phyloP scores from a whole-genome alignment of 1,140 invertebrate genomes.

The Manduca sexta region DNA sequence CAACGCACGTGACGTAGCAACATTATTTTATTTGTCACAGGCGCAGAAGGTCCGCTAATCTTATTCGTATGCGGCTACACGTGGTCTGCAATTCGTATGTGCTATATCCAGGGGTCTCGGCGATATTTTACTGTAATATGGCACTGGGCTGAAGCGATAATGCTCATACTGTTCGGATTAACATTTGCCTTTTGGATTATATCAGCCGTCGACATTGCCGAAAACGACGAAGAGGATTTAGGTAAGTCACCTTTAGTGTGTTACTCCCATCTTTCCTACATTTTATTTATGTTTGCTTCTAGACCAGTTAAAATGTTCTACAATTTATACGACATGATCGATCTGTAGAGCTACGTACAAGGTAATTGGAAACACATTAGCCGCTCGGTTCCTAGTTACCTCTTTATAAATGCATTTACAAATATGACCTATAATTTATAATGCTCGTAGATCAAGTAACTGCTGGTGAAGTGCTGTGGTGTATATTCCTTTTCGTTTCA shows the following conservation, averaged over 20 bases:
- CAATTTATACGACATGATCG: background rate
- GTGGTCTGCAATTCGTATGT: slow-evolving; percentile 69
- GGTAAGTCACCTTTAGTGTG: background rate
- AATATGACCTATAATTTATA: too few relatives aligned
- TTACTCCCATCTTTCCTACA: too few relatives aligned
- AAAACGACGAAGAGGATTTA: slow-evolving; percentile 5
- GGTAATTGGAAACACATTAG: too few relatives aligned
- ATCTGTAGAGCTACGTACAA: too few relatives aligned
- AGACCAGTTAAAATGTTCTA: background rate
- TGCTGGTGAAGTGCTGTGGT: background rate
- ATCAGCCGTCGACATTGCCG: slow-evolving; percentile 20
- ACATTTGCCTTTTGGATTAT: slow-evolving; percentile 64
- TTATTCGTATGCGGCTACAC: slow-evolving; percentile 31
- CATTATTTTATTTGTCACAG: slow-evolving; percentile 12
- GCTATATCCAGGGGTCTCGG: slow-evolving; percentile 66
- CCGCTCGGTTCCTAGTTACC: too few relatives aligned
- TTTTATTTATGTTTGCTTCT: too few relatives aligned
- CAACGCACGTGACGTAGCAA: too few relatives aligned
- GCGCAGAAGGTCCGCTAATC: slow-evolving; percentile 25
- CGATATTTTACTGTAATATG: slow-evolving; percentile 69
- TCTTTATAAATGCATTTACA: too few relatives aligned
- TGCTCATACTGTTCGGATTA: slow-evolving; percentile 54
- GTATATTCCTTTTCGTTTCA: background rate
- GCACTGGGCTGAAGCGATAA: slow-evolving; percentile 70
- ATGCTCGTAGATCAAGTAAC: too few relatives aligned